Base-by-base conservation (phyloP, 2,113 vertebrate genomes). In the Epinephelus lanceolatus region DNA sequence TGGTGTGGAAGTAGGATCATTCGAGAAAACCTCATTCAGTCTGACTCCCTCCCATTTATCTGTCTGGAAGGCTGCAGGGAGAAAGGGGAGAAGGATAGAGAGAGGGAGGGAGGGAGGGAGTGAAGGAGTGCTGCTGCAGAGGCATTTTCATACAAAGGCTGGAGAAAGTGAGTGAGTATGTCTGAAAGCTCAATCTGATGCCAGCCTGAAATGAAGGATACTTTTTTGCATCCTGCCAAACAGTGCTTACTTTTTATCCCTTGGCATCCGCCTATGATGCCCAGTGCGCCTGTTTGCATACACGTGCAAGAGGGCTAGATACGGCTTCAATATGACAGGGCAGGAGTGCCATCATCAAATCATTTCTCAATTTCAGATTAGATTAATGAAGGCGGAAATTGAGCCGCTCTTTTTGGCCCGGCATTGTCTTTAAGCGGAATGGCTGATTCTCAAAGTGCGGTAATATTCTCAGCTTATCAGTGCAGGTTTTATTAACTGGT, bases 1-100 rank as follows among this genome's bases (percentile, higher is more conserved):
- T 93, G 94, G 90, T 92, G 86, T 93, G 93, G 94, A 95, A 95
- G 94, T 90, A 81, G 93, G 94, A 94, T 95, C 86, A 95, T 95
- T 95, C 81, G 89, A 95, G 88, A 95, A 94, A 95, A 94, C 90
- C 94, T 95, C 93, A 94, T 94, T 94, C 93, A 92, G 91, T 87
- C 89, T 92, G 91, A 90, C 89, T 94, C 91, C 63, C 89, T 89
- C 90, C 86, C 91, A 94, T 95, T 95, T 95, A 95, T 96, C 94
- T 94, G 94, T 93, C 92, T 94, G 91, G 90, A 91, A 93, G 81
- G 86, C 83, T 90, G 89, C 86, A 59, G 91, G 87, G 88, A 72
- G 83, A 77, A 81, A 62, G 70, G 49, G 83, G 83, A 67, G 71
- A 85, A 78, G 85, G 85, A 80, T 87, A 47, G 67, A 75, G 78